Evolutionary conservation across 2,797 vertebrate genomes (phyloP).

Genomic region (Helostoma temminkii): DNA sequence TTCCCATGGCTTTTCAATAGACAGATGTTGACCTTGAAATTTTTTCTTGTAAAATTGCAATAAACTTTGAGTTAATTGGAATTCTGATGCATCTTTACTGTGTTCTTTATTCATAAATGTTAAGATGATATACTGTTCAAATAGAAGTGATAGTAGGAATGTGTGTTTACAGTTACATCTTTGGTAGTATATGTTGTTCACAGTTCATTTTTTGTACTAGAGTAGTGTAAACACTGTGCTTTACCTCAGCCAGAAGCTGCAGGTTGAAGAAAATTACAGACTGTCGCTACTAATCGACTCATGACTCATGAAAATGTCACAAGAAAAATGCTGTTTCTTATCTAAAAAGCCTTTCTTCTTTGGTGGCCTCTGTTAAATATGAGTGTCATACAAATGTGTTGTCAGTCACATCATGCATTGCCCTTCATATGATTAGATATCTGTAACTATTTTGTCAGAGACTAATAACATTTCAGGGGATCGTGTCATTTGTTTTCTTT

Average conservation of each 20-base stretch:
- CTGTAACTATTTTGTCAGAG: background rate
- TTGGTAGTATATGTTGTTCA: no score
- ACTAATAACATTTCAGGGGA: background rate
- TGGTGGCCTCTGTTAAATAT: background rate
- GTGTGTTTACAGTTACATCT: background rate
- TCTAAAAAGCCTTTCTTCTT: background rate
- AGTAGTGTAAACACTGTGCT: no score
- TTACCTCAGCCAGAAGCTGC: no score
- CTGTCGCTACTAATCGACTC: no score
- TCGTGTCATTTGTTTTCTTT: background rate
- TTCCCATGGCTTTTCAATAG: conserved; percentile 2
- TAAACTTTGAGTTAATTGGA: conserved; percentile 7
- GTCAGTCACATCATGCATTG: background rate
- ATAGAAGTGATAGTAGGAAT: background rate
- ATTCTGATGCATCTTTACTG: conserved; percentile 12
- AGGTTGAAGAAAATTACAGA: no score
- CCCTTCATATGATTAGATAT: background rate
- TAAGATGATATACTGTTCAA: conserved; percentile 10
- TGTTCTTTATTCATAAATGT: conserved; percentile 5
- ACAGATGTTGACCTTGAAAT: conserved; percentile 21
- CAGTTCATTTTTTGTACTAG: no score
- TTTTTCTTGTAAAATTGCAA: conserved; percentile 30
- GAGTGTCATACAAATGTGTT: background rate
- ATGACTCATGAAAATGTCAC: background rate
- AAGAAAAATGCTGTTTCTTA: background rate